These are phyloP conservation scores for Tinamus major DNA, from an alignment of 2,797 vertebrate genomes.

Conservation along the genomic window DNA sequence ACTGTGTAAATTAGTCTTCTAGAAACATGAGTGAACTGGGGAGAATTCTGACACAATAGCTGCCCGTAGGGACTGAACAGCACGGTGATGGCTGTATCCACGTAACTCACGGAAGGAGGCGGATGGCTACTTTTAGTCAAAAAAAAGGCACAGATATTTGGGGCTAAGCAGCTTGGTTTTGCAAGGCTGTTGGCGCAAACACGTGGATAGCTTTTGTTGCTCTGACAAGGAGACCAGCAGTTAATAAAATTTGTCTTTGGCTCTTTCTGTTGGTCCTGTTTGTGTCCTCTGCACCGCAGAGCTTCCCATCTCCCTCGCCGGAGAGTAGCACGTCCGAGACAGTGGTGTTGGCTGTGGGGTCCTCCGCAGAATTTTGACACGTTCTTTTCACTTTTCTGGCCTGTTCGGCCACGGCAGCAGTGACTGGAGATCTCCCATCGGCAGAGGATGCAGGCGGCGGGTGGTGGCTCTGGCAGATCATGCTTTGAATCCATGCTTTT, in stretches of 20 bases:
- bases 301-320: background rate
- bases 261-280: background rate
- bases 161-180: background rate
- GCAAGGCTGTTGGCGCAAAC: background rate
- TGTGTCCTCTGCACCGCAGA: background rate
- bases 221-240: background rate
- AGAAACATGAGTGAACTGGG: background rate
- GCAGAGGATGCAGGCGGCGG: background rate
- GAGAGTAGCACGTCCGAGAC: background rate
- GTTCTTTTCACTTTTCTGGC: background rate
- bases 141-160: background rate
- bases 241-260: background rate
- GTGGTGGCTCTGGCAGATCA: background rate
- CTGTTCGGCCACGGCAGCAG: background rate
- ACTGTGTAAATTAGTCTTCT: background rate
- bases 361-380: background rate
- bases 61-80: background rate
- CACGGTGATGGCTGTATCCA: background rate
- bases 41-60: background rate
- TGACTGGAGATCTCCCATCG: background rate
- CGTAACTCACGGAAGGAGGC: background rate
- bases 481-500: background rate
- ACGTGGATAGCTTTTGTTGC: background rate
- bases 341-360: background rate
- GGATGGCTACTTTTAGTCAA: background rate